These are phyloP conservation scores for Melopsittacus undulatus DNA, from an alignment of 2,797 vertebrate genomes.

Conservation along the genomic window DNA sequence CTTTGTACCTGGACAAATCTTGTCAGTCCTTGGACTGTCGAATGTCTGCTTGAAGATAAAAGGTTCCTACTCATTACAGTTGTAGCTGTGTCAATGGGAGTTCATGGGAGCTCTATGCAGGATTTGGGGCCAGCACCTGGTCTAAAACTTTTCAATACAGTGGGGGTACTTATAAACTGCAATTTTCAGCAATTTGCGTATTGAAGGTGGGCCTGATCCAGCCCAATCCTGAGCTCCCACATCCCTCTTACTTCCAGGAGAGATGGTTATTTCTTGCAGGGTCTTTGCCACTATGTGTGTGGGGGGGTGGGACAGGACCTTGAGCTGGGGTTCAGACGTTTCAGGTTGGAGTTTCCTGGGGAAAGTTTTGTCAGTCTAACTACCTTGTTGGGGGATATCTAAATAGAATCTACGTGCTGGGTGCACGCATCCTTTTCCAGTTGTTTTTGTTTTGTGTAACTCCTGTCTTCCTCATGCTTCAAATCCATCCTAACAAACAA, in stretches of 20 bases:
- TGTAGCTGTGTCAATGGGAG: neutral
- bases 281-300: neutral
- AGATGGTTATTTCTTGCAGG: neutral
- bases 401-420: neutral
- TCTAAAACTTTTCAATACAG: neutral
- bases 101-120: neutral
- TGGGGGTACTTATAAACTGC: neutral
- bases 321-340: neutral
- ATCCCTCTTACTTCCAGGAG: neutral
- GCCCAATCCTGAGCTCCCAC: neutral
- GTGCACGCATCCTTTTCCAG: neutral
- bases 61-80: neutral
- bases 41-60: neutral
- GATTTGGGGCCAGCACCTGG: neutral
- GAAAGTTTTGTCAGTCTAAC: neutral
- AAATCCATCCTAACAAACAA: constrained; percentile 8
- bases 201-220: neutral
- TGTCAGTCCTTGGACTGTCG: neutral
- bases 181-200: neutral
- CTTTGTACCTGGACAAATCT: neutral
- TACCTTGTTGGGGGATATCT: constrained; percentile 7
- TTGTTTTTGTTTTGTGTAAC: neutral
- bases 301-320: fast-evolving
- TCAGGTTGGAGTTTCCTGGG: neutral
- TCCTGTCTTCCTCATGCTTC: neutral